Percentiles rank a stretch among this genome's conserved stretches.
These are phyloP conservation scores for Ennomos quercinarius DNA, from an alignment of 2,888 invertebrate species.

Conservation along the genomic window DNA sequence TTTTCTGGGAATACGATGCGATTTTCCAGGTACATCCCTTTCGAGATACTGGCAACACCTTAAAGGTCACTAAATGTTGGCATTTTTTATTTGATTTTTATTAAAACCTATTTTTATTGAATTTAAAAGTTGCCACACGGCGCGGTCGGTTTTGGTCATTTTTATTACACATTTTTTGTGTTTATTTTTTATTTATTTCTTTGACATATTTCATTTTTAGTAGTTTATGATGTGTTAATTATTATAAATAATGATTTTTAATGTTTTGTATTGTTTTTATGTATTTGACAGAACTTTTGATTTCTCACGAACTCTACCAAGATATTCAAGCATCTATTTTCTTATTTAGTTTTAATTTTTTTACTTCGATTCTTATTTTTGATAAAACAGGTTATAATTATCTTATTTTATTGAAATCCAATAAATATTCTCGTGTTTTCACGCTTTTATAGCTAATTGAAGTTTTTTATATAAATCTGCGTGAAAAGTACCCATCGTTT, in stretches of 20 bases:
- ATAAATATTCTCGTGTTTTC: no score
- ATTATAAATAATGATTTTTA: background rate
- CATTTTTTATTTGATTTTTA: slow-evolving; percentile 19
- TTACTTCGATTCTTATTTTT: no score
- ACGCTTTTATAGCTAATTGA: no score
- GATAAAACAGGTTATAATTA: no score
- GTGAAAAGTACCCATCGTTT: no score
- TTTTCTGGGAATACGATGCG: slow-evolving; percentile 47
- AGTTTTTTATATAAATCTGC: no score
- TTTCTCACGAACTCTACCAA: slow-evolving; percentile 2
- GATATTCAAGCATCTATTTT: no score
- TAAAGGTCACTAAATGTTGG: slow-evolving; percentile 9
- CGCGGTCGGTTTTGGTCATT: background rate
- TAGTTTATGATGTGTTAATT: slow-evolving; percentile 9
- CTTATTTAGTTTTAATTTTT: no score
- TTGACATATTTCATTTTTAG: slow-evolving; percentile 41
- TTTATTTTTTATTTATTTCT: background rate
- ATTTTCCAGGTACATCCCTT: slow-evolving; percentile 46
- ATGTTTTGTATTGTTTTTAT: slow-evolving; percentile 14
- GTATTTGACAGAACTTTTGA: slow-evolving; percentile 33
- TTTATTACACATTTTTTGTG: slow-evolving; percentile 4
- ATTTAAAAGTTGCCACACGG: background rate
- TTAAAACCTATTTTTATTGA: background rate
- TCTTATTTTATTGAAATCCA: no score
- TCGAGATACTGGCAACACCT: slow-evolving; percentile 1